Base-by-base conservation (phyloP, 2,797 vertebrate species). In the Onychomys arenicola region DNA sequence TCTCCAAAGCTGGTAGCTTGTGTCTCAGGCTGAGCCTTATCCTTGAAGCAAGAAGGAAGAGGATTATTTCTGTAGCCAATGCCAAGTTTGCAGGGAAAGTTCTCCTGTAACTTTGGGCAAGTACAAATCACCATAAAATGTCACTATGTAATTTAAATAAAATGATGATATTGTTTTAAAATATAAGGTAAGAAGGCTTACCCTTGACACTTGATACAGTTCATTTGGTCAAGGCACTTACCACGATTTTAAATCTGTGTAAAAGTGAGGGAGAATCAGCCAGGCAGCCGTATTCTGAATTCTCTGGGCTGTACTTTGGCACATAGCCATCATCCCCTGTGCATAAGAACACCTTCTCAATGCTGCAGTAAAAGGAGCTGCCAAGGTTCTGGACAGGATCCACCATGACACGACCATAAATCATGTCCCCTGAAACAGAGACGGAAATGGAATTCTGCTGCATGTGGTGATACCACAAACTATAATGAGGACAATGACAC, bases 371-470 rank as follows among this genome's bases (percentile, higher is more conserved):
- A 98, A 99, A 99, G 27, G 99, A 99, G 95, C 99, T 99, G 32
- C 99, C 99, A 37, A 99, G 98, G 96, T 99, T 99, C 98, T 99
- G 99, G 94, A 99, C 99, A 1, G 99, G 99, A 97, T 99, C 99
- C 97, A 99, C 99, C 99, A 99, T 99, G 96, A 99, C 99, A 6
- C 99, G 99, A 6, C 99, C 99, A 0, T 99, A 99, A 97, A 99
- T 99, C 0, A 98, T 94, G 92, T 99, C 99, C 57, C 99, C 99
- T 99, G 97, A 29, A 96, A 97, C 90, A 96, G 69, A 88, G 0
- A 27, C 4, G 11, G 27, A 12, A 13, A 25, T 4, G n/a, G 61
- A 12, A 43, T 32, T 59, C n/a, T 52, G 0, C 81, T 77, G 21
- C 1, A 10, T 17, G 27, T 0, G 2, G 43, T 7, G 0, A 57